Conservation (phyloP, 2,113 vertebrate species). For the Chloebia gouldiae region DNA sequence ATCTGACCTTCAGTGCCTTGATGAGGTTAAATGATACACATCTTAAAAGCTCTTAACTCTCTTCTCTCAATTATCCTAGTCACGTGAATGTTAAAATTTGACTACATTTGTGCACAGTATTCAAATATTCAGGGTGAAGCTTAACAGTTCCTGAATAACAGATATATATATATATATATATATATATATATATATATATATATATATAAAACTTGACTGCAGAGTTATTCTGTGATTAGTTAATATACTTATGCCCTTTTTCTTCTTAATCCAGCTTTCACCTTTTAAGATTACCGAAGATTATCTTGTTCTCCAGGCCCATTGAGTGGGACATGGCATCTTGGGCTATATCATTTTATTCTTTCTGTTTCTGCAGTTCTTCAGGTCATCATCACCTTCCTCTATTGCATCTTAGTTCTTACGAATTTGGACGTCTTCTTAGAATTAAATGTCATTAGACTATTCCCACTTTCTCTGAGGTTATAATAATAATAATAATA, state of each 20-base stretch:
- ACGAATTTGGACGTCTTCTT: not conserved
- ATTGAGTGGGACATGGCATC: not conserved
- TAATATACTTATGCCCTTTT: not conserved
- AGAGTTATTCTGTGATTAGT: not conserved
- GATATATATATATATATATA: not conserved
- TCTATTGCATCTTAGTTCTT: not conserved
- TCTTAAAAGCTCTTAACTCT: not conserved
- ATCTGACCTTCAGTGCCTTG: not conserved
- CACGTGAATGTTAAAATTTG: accelerated
- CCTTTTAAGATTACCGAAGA: not conserved
- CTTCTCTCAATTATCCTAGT: not conserved
- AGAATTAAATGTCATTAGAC: not conserved
- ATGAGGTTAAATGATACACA: not conserved
- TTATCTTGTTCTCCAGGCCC: not conserved
- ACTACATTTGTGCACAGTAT: not conserved
- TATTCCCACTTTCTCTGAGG: not conserved
- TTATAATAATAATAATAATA: not conserved
- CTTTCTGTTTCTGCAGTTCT: not conserved
- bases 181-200: no score
- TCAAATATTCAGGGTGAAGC: not conserved
- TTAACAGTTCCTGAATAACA: not conserved
- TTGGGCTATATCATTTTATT: not conserved
- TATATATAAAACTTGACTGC: not conserved
- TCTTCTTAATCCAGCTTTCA: not conserved
- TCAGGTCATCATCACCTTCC: not conserved